Percentiles rank a stretch among this genome's conserved stretches.
Conservation (phyloP, 1,140 invertebrate species). For the Drosophila nigrodunni region DNA sequence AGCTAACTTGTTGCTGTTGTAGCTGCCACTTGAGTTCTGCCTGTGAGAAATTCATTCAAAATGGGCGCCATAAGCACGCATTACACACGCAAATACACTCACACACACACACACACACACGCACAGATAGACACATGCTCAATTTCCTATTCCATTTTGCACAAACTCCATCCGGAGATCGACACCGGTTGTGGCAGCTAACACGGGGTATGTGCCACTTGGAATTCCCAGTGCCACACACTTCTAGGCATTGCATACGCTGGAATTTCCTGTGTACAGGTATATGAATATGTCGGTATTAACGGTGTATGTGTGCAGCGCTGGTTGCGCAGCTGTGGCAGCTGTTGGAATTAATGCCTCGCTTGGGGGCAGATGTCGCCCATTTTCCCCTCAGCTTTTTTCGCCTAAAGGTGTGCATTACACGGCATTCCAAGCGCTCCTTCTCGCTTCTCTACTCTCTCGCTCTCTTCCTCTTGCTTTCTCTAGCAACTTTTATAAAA, state of each 20-base stretch:
- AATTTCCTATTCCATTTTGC: constrained; percentile 78
- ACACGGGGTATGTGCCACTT: constrained; percentile 26
- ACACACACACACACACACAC: too few relatives aligned
- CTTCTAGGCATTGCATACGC: constrained; percentile 10
- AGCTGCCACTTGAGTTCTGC: constrained; percentile 8
- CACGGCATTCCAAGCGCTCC: constrained; percentile 51
- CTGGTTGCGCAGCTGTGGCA: constrained; percentile 29
- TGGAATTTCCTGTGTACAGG: constrained; percentile 27
- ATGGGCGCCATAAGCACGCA: constrained; percentile 77
- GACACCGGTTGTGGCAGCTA: constrained; percentile 23
- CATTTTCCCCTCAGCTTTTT: constrained; percentile 19
- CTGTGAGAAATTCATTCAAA: constrained; percentile 75
- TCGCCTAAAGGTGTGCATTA: constrained; percentile 59
- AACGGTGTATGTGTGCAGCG: constrained; percentile 41
- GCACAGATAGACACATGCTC: constrained; percentile 60
- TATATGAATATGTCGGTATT: neutral
- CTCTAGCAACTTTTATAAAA: neutral
- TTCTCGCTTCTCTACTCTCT: constrained; percentile 7
- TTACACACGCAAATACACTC: constrained; percentile 58
- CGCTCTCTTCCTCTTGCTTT: neutral
- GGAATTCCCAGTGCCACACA: constrained; percentile 30
- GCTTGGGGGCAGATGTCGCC: constrained; percentile 56
- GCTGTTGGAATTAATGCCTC: constrained; percentile 61
- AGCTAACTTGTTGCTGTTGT: constrained; percentile 63
- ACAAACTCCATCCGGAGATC: constrained; percentile 42